Evolutionary conservation across 2,888 invertebrate species (phyloP).

Genomic region (Sinotaia quadrata): DNA sequence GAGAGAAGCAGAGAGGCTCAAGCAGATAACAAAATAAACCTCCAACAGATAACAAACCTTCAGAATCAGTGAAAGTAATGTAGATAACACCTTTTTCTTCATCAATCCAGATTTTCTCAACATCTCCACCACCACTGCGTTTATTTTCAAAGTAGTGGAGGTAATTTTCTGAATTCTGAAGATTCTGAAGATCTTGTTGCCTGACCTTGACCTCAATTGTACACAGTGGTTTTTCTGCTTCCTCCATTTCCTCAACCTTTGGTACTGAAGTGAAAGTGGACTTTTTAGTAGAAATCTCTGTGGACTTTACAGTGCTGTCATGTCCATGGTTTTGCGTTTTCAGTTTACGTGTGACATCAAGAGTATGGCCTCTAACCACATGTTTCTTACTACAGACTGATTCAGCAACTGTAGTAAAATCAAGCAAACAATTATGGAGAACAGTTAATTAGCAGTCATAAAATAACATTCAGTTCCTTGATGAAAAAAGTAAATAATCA

Average conservation of each 20-base stretch:
- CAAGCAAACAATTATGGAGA: too few species aligned
- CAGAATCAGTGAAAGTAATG: conserved; percentile 11
- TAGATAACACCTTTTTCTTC: conserved; percentile 16
- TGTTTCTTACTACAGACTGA: neutral
- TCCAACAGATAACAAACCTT: neutral
- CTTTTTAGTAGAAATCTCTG: too few species aligned
- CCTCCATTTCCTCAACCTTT: neutral
- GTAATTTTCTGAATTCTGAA: conserved; percentile 15
- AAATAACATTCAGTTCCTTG: too few species aligned
- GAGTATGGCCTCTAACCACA: neutral
- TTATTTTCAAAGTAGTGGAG: conserved; percentile 10
- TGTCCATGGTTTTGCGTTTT: too few species aligned
- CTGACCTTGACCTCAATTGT: neutral
- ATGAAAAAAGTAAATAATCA: too few species aligned
- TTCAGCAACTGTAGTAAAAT: conserved; percentile 6
- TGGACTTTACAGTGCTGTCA: too few species aligned
- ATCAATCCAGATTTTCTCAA: conserved; percentile 9
- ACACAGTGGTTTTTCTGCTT: neutral
- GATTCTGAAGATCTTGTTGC: too few species aligned
- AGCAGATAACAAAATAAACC: too few species aligned
- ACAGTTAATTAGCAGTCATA: too few species aligned
- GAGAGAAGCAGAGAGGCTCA: too few species aligned
- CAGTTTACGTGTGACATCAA: neutral
- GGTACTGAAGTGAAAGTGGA: too few species aligned
- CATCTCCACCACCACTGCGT: conserved; percentile 15